phyloP scores from a whole-genome alignment of 2,113 vertebrate genomes.

The Rana temporaria region DNA sequence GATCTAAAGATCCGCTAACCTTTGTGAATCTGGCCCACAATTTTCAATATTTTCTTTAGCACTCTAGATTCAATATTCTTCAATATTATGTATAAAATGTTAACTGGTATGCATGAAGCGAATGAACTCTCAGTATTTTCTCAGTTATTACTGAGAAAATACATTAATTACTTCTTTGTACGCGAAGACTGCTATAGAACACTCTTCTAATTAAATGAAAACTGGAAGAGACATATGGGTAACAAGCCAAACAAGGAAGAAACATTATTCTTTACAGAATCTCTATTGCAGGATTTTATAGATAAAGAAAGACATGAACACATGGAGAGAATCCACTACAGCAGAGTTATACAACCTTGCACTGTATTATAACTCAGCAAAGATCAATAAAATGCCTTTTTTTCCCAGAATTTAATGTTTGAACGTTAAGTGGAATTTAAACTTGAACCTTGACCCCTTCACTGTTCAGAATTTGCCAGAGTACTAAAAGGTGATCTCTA shows the following conservation, averaged over 20 bases:
- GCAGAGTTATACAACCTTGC: constrained; percentile 34
- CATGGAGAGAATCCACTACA: constrained; percentile 3
- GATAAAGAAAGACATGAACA: background rate
- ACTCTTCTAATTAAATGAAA: background rate
- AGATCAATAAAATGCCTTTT: constrained; percentile 48
- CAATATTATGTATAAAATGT: too few relatives aligned
- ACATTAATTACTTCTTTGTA: too few relatives aligned
- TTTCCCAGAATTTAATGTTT: constrained; percentile 53
- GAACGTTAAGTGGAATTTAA: constrained; percentile 52
- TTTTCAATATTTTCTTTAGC: too few relatives aligned
- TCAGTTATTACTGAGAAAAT: too few relatives aligned
- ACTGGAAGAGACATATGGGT: background rate
- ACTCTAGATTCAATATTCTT: too few relatives aligned
- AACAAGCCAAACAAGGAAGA: background rate
- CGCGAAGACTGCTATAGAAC: background rate
- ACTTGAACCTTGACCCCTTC: constrained; percentile 47
- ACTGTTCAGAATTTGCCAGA: constrained; percentile 39
- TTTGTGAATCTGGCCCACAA: too few relatives aligned
- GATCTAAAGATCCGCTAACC: too few relatives aligned
- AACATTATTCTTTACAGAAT: constrained; percentile 9
- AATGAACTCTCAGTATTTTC: too few relatives aligned
- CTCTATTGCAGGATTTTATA: constrained; percentile 27
- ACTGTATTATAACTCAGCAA: constrained; percentile 37
- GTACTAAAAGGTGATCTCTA: constrained; percentile 37
- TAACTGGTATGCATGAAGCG: too few relatives aligned